Percentiles rank a stretch among this genome's conserved stretches.
Conservation (phyloP, 2,888 invertebrate genomes). For the Acholoe squamosa region DNA sequence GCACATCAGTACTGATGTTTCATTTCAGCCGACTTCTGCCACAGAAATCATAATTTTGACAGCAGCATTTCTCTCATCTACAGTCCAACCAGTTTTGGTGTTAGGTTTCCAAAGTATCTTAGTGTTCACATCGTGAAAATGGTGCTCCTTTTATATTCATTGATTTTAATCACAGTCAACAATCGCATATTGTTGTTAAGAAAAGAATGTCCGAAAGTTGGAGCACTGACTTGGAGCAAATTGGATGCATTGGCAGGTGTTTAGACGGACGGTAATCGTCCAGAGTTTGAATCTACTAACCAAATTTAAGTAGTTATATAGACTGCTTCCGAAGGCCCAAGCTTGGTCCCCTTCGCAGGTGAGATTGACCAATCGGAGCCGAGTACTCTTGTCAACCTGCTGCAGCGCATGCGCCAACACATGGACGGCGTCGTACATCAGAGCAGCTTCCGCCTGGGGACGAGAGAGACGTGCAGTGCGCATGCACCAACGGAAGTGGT, state of each 20-base stretch:
- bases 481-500: slow-evolving; percentile 24
- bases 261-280: slow-evolving; percentile 32
- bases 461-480: slow-evolving; percentile 32
- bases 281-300: slow-evolving; percentile 83
- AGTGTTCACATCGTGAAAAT: neutral
- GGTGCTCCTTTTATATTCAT: neutral
- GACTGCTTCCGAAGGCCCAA: slow-evolving; percentile 96
- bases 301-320: slow-evolving; percentile 97
- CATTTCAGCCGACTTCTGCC: too few species aligned
- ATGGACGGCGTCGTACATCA: slow-evolving; percentile 97
- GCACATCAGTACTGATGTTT: too few species aligned
- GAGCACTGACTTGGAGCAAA: slow-evolving; percentile 49
- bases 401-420: slow-evolving; percentile 95
- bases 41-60: too few species aligned
- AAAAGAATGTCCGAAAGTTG: neutral
- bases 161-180: neutral
- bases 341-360: slow-evolving; percentile 86
- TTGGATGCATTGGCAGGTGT: slow-evolving; percentile 59
- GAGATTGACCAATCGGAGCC: slow-evolving; percentile 70
- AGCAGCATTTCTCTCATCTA: too few species aligned
- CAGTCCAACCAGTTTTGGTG: neutral
- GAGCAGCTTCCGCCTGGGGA: slow-evolving; percentile 93
- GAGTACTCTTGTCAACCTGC: slow-evolving; percentile 84
- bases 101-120: neutral
- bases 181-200: neutral